phyloP scores from a whole-genome alignment of 2,113 vertebrate genomes.

The Pituophis catenifer region DNA sequence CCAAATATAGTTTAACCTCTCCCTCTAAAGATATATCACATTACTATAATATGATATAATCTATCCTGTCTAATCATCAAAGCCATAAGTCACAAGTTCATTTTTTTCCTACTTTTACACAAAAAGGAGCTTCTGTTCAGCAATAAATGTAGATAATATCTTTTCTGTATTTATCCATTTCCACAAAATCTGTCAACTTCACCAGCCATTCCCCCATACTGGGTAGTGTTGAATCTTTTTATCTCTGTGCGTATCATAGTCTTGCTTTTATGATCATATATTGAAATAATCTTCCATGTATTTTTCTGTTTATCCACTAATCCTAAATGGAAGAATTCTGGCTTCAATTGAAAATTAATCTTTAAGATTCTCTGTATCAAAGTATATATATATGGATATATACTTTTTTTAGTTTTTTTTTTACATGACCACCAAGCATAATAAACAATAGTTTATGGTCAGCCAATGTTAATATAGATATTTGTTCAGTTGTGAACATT shows the following conservation, averaged over 20 bases:
- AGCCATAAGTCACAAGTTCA: neutral
- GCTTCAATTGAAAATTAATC: neutral
- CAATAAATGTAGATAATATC: neutral
- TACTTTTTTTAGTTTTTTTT: neutral
- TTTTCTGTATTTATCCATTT: neutral
- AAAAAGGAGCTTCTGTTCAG: neutral
- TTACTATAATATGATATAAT: neutral
- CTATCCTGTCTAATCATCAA: neutral
- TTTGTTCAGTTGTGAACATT: neutral
- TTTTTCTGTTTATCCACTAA: neutral
- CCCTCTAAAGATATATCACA: neutral
- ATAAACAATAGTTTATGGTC: neutral
- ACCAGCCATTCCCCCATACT: neutral
- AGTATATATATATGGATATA: too few relatives aligned
- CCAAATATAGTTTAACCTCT: neutral
- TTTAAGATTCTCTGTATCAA: neutral
- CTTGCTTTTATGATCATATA: neutral
- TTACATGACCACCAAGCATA: neutral
- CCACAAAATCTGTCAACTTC: neutral
- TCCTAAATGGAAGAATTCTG: neutral
- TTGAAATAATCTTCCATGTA: neutral
- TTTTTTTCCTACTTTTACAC: neutral
- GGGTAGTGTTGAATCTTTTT: neutral
- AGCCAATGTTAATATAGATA: neutral
- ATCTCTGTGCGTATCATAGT: neutral